These are phyloP conservation scores for Muricea muricata DNA, from an alignment of 92 coral and sea anemone species.

Conservation along the genomic window DNA sequence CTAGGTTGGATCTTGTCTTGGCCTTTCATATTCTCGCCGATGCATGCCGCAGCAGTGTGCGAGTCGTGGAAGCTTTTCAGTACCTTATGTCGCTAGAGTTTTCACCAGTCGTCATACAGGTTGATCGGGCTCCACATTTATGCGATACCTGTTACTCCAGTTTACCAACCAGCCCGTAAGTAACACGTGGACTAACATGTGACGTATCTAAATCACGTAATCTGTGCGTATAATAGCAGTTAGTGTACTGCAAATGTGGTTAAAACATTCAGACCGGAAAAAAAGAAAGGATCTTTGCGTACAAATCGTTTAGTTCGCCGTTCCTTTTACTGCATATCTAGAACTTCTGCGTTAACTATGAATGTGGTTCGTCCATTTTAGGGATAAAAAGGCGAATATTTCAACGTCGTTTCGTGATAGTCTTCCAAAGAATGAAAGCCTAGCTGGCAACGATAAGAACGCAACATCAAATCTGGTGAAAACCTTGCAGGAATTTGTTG, in stretches of 20 bases:
- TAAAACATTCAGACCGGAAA: too few relatives aligned
- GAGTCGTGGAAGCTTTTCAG: conserved; percentile 25
- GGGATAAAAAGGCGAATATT: neutral
- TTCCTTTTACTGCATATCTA: too few relatives aligned
- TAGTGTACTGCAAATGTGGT: too few relatives aligned
- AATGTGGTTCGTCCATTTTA: neutral
- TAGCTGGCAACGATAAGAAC: neutral
- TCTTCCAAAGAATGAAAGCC: conserved; percentile 1
- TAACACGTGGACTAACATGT: neutral
- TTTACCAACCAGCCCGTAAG: conserved; percentile 35
- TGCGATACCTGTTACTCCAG: conserved; percentile 40
- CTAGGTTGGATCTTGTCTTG: conserved; percentile 83
- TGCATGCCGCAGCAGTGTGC: conserved; percentile 36
- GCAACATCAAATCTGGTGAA: conserved; percentile 85
- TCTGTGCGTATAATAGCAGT: too few relatives aligned
- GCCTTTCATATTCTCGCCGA: conserved; percentile 86
- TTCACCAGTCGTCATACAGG: neutral
- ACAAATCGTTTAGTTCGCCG: too few relatives aligned
- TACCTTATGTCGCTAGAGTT: conserved; percentile 1
- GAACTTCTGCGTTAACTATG: too few relatives aligned
- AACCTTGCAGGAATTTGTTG: conserved; percentile 80
- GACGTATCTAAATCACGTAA: too few relatives aligned
- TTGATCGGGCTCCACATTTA: neutral
- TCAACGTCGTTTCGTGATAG: neutral
- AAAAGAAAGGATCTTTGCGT: too few relatives aligned